Evolutionary conservation across 2,797 vertebrate species (phyloP).

Genomic region (Acanthopagrus latus): DNA sequence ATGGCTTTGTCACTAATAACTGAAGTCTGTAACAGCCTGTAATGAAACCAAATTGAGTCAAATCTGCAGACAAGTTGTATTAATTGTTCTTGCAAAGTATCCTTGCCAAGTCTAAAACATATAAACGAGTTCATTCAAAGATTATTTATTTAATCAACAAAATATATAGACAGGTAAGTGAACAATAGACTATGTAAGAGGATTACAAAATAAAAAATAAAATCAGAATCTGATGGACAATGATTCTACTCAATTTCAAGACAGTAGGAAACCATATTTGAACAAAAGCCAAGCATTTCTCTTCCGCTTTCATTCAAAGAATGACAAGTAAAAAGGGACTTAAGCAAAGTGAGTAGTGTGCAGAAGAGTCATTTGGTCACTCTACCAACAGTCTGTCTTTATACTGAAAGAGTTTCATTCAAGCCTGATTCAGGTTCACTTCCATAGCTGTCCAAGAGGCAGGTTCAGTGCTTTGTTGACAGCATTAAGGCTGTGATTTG

Average conservation of each 20-base stretch:
- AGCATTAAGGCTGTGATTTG: slow-evolving; percentile 72
- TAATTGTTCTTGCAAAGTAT: slow-evolving; percentile 70
- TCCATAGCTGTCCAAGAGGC: slow-evolving; percentile 91
- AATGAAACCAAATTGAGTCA: slow-evolving; percentile 75
- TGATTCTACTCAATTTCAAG: slow-evolving; percentile 16
- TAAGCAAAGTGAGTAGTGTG: neutral
- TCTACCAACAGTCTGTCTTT: neutral
- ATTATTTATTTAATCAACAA: slow-evolving; percentile 84
- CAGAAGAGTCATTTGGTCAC: neutral
- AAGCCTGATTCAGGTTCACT: slow-evolving; percentile 54
- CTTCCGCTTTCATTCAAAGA: neutral
- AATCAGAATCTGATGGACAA: slow-evolving; percentile 48
- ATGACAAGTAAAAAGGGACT: neutral
- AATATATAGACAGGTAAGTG: slow-evolving; percentile 60
- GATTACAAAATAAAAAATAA: slow-evolving; percentile 67
- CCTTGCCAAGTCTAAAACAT: slow-evolving; percentile 70
- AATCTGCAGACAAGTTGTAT: slow-evolving; percentile 72
- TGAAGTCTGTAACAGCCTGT: slow-evolving; percentile 77
- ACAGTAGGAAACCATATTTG: neutral
- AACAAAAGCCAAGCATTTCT: neutral
- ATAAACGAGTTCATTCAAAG: slow-evolving; percentile 76
- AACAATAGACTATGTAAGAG: slow-evolving; percentile 67
- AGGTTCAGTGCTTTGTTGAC: slow-evolving; percentile 76
- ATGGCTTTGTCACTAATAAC: slow-evolving; percentile 74
- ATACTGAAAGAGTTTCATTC: neutral